phyloP scores from a whole-genome alignment of 53 echinoderm and acorn worm genomes.

The Luidia sarsii region DNA sequence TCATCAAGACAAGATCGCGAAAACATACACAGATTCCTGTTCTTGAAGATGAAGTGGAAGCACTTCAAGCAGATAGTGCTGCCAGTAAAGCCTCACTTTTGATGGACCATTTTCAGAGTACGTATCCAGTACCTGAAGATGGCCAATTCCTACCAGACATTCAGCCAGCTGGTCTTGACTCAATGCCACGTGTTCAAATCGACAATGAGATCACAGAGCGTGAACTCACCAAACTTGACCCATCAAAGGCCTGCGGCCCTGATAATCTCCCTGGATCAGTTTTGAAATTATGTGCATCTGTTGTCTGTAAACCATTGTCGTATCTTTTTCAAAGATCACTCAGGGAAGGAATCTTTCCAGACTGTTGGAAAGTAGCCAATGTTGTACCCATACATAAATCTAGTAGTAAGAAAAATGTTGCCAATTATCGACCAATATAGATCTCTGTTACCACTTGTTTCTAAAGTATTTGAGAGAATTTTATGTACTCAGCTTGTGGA shows the following conservation, averaged over 20 bases:
- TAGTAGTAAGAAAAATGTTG: constrained; percentile 10
- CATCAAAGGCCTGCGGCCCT: constrained; percentile 18
- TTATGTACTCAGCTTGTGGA: neutral
- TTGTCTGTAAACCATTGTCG: neutral
- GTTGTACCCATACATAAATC: constrained; percentile 42
- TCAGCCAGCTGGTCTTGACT: neutral
- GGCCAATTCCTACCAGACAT: neutral
- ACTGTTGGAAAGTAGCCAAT: constrained; percentile 31
- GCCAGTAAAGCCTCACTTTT: neutral
- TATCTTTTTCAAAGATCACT: constrained; percentile 12
- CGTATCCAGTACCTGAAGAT: neutral
- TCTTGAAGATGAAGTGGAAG: neutral
- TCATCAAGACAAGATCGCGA: neutral
- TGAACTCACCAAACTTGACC: neutral
- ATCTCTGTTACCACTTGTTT: constrained; percentile 25
- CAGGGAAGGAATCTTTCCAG: constrained; percentile 8
- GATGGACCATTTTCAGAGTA: constrained; percentile 4
- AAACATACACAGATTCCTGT: neutral
- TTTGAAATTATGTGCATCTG: neutral
- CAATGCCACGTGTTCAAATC: neutral
- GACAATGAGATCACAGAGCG: neutral
- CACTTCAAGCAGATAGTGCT: neutral
- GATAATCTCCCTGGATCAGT: constrained; percentile 22
- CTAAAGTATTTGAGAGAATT: constrained; percentile 44
- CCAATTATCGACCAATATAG: constrained; percentile 37